A percentile compares a stretch with the other conserved stretches of the same genome.
phyloP scores from a whole-genome alignment of 2,113 vertebrate genomes.

The Pogona vitticeps region DNA sequence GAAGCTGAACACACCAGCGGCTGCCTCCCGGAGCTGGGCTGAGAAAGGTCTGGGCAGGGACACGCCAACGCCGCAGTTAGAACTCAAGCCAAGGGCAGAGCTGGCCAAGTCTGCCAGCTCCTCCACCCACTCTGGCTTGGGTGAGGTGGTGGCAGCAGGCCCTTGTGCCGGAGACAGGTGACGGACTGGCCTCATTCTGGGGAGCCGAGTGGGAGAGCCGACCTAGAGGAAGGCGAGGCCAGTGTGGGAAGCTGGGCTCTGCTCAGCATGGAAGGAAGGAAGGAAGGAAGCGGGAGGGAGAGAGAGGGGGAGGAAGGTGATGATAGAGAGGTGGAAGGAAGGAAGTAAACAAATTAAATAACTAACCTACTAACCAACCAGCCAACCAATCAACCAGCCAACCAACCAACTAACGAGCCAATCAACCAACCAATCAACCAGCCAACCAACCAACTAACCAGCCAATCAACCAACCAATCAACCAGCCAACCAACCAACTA shows the following conservation, averaged over 20 bases:
- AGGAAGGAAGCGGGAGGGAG: background rate
- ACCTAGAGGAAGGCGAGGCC: background rate
- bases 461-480: too few species aligned
- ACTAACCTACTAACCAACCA: too few species aligned
- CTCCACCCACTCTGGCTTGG: background rate
- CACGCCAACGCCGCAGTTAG: too few species aligned
- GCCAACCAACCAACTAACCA: too few species aligned
- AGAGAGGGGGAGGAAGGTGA: background rate
- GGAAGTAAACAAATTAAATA: too few species aligned
- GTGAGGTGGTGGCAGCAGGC: background rate
- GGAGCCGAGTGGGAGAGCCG: background rate
- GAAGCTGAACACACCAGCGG: too few species aligned
- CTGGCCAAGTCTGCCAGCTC: background rate
- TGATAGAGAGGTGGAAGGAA: too few species aligned
- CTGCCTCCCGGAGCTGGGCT: background rate
- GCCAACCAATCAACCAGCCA: too few species aligned
- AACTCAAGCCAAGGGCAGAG: background rate
- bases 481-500: too few species aligned
- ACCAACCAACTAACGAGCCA: too few species aligned
- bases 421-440: too few species aligned
- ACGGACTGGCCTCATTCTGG: background rate
- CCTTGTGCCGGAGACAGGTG: background rate
- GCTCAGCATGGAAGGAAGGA: background rate
- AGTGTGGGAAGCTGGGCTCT: background rate
- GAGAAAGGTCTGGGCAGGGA: slow-evolving; percentile 2